Evolutionary conservation across 2,888 invertebrate genomes (phyloP), one percentile per base, ranked within the genome.

Genomic region (Melangyna quadrimaculata): DNA sequence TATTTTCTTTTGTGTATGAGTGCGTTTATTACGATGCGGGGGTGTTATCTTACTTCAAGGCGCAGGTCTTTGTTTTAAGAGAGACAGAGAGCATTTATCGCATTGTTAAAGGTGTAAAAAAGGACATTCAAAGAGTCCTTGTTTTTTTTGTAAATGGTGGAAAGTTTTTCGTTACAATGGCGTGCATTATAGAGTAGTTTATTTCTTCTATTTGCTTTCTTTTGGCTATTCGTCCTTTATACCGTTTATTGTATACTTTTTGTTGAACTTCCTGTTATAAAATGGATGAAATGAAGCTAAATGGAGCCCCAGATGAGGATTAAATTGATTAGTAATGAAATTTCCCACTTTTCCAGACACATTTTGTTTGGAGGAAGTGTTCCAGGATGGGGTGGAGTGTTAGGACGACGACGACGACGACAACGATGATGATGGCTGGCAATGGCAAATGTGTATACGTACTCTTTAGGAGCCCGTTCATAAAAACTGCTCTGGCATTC

Each of bases 301-400:
- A 87, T 84, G 83, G 87, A 82, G 87, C 87, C 87, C 87, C 74
- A 88, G 88, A 88, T 88, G 88, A 88, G 88, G 87, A 88, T 88
- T 88, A 88, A 88, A 88, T 88, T 88, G 88, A 88, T 88, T 88
- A 88, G 88, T 88, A 88, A 88, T 88, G 88, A 87, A 88, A 88
- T 87, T 88, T 87, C 80, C 87, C 87, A 87, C 82, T 86, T 88
- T 88, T 59, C 55, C 79, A 82, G 86, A 86, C 81, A 86, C 86
- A 81, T 86, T 73, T 80, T 37, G 70, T 24, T 45, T 70, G 29
- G 12, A 51, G 57, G 27, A 53, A n/a, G 55, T 24, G 59, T 3
- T 22, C 43, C 19, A 27, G 63, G 27, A 43, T 63, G 8, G 40
- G 40, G 45, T 45, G 45, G 63, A 4, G 40, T 45, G 29, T 12